A percentile compares a stretch with the other conserved stretches of the same genome.
Conservation (phyloP, 2,113 vertebrate genomes). For the Leuciscus idus region DNA sequence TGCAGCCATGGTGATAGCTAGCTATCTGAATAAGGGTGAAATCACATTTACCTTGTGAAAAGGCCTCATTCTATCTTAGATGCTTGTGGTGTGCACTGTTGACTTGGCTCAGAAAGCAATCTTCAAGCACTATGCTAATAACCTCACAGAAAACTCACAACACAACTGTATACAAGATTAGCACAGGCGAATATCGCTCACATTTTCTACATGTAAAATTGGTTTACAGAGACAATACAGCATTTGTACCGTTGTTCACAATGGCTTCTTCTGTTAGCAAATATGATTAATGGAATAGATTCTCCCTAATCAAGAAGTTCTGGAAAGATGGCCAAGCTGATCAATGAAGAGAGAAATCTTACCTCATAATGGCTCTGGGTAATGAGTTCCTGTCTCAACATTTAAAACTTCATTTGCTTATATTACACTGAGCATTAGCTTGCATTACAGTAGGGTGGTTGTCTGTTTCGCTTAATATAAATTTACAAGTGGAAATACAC, state of each 20-base stretch:
- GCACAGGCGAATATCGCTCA: neutral
- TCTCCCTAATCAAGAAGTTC: constrained; percentile 20
- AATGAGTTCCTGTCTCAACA: constrained; percentile 26
- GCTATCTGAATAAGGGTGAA: too few species aligned
- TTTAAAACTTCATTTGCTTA: constrained; percentile 15
- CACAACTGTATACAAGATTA: neutral
- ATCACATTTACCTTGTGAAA: neutral
- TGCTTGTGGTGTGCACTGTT: neutral
- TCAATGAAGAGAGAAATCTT: constrained; percentile 21
- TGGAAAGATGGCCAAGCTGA: constrained; percentile 21
- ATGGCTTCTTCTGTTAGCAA: neutral
- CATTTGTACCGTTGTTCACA: neutral
- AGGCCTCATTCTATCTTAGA: neutral
- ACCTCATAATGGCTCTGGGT: constrained; percentile 18
- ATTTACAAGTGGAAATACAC: neutral
- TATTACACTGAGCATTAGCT: constrained; percentile 9
- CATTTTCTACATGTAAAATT: neutral
- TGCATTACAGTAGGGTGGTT: constrained; percentile 15
- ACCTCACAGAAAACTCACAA: neutral
- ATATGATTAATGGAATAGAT: constrained; percentile 15
- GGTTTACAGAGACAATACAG: neutral
- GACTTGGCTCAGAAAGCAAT: neutral
- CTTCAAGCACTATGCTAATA: neutral
- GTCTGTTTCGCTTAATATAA: neutral
- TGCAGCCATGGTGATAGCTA: neutral